These are phyloP conservation scores for Pseudobourletiella spinata DNA, from an alignment of 1,140 invertebrate genomes.

Conservation along the genomic window DNA sequence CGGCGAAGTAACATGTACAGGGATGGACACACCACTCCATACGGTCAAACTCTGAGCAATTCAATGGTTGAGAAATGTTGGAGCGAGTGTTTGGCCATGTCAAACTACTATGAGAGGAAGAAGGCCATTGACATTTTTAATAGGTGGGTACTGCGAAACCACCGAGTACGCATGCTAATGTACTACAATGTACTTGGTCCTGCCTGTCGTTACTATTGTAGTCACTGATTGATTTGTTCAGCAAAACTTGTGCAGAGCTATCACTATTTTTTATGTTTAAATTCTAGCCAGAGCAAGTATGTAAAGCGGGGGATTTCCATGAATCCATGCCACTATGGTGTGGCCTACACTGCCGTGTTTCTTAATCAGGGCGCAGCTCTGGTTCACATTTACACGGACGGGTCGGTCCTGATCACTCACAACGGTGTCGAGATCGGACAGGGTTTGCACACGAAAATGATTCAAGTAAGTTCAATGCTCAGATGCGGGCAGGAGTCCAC, in stretches of 20 bases:
- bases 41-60: slow-evolving; percentile 60
- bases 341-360: slow-evolving; percentile 62
- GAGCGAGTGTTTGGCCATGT: slow-evolving; percentile 62
- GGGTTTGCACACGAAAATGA: slow-evolving; percentile 90
- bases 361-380: slow-evolving; percentile 84
- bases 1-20: slow-evolving; percentile 17
- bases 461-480: slow-evolving; percentile 64
- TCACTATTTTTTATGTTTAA: too few relatives aligned
- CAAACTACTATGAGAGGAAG: slow-evolving; percentile 55
- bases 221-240: too few relatives aligned
- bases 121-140: slow-evolving; percentile 60
- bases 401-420: slow-evolving; percentile 79
- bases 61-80: slow-evolving; percentile 74
- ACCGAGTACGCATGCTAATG: too few relatives aligned
- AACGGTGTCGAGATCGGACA: slow-evolving; percentile 94
- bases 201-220: too few relatives aligned
- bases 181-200: too few relatives aligned
- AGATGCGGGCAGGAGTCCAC: slow-evolving; percentile 11
- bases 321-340: slow-evolving; percentile 73
- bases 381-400: slow-evolving; percentile 81
- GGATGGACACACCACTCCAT: slow-evolving; percentile 52
- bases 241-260: too few relatives aligned
- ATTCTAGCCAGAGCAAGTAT: slow-evolving; percentile 64
- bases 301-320: slow-evolving; percentile 77
- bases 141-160: too few relatives aligned